phyloP scores from a whole-genome alignment of 2,888 invertebrate species.

The Cotesia congregata region DNA sequence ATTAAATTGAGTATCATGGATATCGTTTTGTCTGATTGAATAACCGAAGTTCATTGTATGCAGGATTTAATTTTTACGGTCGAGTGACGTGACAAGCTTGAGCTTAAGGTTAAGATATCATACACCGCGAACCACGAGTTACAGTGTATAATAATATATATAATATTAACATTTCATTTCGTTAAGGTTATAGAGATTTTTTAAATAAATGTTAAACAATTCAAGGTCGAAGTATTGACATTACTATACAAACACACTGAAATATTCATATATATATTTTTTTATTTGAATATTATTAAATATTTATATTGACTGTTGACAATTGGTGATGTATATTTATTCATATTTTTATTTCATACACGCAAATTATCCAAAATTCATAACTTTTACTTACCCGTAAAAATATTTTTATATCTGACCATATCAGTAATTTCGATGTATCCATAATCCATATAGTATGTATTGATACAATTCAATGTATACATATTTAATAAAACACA shows the following conservation, averaged over 20 bases:
- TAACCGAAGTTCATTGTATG: not conserved
- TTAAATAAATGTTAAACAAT: not conserved
- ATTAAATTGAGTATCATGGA: not conserved
- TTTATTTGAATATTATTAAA: not conserved
- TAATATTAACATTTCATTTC: too few relatives aligned
- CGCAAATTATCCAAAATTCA: not conserved
- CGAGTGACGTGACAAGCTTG: not conserved
- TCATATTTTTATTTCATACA: not conserved
- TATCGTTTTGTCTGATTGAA: not conserved
- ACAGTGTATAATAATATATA: too few relatives aligned
- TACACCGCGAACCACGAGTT: not conserved
- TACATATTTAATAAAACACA: too few relatives aligned
- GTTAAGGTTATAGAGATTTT: not conserved
- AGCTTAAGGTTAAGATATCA: not conserved
- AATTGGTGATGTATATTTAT: not conserved
- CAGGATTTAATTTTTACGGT: not conserved
- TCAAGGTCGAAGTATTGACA: not conserved
- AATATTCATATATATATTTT: not conserved
- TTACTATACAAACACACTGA: not conserved
- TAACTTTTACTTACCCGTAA: not conserved
- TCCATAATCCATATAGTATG: too few relatives aligned
- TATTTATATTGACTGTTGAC: not conserved
- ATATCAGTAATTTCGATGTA: too few relatives aligned
- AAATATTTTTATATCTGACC: too few relatives aligned
- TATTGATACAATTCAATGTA: too few relatives aligned